Percentiles rank a stretch among this genome's conserved stretches.
Evolutionary conservation across 2,888 invertebrate species (phyloP).

Genomic region (Polietes domitor): DNA sequence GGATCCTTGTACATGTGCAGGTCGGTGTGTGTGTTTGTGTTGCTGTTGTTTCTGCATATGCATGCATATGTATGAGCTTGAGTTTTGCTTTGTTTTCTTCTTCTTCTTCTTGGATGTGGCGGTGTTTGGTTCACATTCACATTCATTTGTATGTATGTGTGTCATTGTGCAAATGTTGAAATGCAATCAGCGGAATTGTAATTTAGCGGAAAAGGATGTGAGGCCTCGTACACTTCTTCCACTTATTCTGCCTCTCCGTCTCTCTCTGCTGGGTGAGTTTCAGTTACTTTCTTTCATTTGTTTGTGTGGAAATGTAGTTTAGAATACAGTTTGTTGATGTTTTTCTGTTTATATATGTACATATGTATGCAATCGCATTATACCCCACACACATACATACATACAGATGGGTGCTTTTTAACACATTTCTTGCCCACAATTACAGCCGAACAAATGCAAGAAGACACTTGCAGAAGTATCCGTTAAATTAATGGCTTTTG

Average conservation of each 20-base stretch:
- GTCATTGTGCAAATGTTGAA: conserved; percentile 64
- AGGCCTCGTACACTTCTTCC: conserved; percentile 69
- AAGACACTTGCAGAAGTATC: conserved; percentile 52
- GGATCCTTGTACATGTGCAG: background rate
- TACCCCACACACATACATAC: no score
- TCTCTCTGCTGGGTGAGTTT: conserved; percentile 49
- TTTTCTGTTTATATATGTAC: background rate
- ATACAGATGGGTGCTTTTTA: background rate
- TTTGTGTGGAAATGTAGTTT: conserved; percentile 5
- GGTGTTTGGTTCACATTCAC: background rate
- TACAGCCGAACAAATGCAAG: background rate
- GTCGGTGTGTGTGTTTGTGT: background rate
- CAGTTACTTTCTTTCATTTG: conserved; percentile 8
- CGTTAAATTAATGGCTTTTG: conserved; percentile 65
- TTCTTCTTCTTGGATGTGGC: background rate
- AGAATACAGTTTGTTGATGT: background rate
- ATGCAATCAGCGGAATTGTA: conserved; percentile 80
- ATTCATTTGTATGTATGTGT: conserved; percentile 18
- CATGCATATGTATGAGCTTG: conserved; percentile 32
- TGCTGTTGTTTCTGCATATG: conserved; percentile 1
- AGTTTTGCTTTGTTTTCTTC: conserved; percentile 19
- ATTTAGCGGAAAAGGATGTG: conserved; percentile 78
- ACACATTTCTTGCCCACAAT: conserved; percentile 19
- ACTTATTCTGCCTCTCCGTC: conserved; percentile 50
- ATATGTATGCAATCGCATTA: conserved; percentile 20